Percentiles rank a stretch among this genome's conserved stretches.
These are phyloP conservation scores for Papilio elwesi DNA, from an alignment of 2,888 invertebrate genomes.

Conservation along the genomic window DNA sequence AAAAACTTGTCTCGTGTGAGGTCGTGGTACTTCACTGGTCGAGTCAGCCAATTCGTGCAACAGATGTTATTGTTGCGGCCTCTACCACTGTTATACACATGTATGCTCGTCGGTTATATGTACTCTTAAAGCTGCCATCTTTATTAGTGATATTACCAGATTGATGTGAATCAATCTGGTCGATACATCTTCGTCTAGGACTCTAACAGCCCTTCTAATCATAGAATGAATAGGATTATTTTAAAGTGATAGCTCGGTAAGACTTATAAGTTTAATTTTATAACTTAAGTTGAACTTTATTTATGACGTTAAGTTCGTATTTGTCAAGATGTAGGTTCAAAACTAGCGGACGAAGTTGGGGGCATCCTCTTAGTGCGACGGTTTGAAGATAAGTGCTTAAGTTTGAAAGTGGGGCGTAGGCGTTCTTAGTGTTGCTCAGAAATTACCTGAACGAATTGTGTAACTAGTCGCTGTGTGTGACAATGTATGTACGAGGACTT, in stretches of 20 bases:
- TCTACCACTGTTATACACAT: no score
- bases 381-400: conserved; percentile 45
- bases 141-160: no score
- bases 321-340: conserved; percentile 24
- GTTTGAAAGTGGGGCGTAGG: conserved; percentile 50
- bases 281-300: conserved; percentile 24
- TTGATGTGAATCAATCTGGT: no score
- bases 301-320: conserved; percentile 22
- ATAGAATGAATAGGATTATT: not conserved
- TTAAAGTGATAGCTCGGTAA: not conserved
- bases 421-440: conserved; percentile 23
- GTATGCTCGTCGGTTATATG: no score
- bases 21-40: no score
- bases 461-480: not conserved
- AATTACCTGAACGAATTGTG: conserved; percentile 13
- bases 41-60: no score
- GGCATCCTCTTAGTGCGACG: conserved; percentile 41
- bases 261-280: not conserved
- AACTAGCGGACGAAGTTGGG: conserved; percentile 30
- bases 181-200: no score
- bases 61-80: no score
- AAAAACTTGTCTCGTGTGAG: no score
- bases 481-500: not conserved
- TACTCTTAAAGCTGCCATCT: no score
- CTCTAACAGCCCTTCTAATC: no score